Conservation (phyloP, 1,140 invertebrate species). For the Halyomorpha halys region DNA sequence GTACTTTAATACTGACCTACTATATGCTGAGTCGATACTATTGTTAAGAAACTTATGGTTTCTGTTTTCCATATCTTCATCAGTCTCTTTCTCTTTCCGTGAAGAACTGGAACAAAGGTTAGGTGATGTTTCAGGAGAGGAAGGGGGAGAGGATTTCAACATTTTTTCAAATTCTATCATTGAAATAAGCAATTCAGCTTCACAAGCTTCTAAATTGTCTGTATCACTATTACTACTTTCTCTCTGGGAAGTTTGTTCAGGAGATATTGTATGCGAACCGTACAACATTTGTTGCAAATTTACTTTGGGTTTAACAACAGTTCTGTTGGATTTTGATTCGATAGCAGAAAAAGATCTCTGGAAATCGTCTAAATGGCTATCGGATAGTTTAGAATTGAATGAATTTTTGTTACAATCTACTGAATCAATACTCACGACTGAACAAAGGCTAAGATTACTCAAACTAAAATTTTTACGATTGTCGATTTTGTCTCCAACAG, state of each 20-base stretch:
- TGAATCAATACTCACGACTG: slow-evolving; percentile 35
- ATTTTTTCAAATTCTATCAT: slow-evolving; percentile 34
- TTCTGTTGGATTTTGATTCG: slow-evolving; percentile 21
- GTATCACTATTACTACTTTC: slow-evolving; percentile 6
- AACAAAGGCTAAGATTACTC: slow-evolving; percentile 40
- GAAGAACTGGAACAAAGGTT: slow-evolving; percentile 23
- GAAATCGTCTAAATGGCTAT: slow-evolving; percentile 21
- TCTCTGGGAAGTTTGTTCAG: background rate
- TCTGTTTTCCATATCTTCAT: slow-evolving; percentile 24
- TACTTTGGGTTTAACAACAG: slow-evolving; percentile 20
- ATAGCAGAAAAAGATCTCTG: slow-evolving; percentile 26
- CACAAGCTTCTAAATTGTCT: slow-evolving; percentile 29
- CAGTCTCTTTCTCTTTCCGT: slow-evolving; percentile 24
- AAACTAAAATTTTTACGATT: slow-evolving; percentile 31
- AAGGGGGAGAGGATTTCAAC: slow-evolving; percentile 24
- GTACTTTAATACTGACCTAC: slow-evolving; percentile 42
- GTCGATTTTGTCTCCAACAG: slow-evolving; percentile 30
- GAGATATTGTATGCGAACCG: slow-evolving; percentile 13
- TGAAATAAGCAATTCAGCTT: slow-evolving; percentile 32
- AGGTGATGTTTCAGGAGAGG: slow-evolving; percentile 18
- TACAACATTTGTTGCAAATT: slow-evolving; percentile 31
- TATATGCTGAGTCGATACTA: slow-evolving; percentile 55
- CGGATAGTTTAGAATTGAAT: slow-evolving; percentile 17
- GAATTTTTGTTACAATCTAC: slow-evolving; percentile 28
- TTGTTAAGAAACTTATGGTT: slow-evolving; percentile 32